Evolutionary conservation across 2,113 vertebrate genomes (phyloP).

Genomic region (Hemichromis elongatus): DNA sequence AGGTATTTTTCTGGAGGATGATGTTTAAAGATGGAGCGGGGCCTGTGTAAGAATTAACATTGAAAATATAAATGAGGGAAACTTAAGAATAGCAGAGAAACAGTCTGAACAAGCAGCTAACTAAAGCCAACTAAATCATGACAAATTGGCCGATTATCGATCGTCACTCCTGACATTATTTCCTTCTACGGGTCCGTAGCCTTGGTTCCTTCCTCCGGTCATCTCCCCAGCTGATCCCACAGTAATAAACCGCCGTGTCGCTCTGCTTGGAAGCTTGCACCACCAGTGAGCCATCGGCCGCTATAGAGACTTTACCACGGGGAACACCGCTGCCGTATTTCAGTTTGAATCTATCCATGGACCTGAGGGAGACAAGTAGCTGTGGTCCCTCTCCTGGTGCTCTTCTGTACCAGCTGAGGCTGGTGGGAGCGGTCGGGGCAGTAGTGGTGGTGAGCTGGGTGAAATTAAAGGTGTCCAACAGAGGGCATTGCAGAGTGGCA

Average conservation of each 20-base stretch:
- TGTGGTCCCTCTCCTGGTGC: not conserved
- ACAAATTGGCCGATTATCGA: not conserved
- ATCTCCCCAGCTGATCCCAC: not conserved
- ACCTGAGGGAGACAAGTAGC: conserved; percentile 1
- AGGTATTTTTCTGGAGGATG: not conserved
- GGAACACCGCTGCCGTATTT: not conserved
- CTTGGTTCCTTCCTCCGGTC: not conserved
- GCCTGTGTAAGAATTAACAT: not conserved
- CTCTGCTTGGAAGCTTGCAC: not conserved
- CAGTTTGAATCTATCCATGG: not conserved
- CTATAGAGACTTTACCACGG: not conserved
- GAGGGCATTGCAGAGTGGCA: conserved; percentile 36
- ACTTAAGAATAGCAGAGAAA: not conserved
- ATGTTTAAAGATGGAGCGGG: not conserved
- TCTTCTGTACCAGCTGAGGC: conserved; percentile 52
- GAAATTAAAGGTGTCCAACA: not conserved
- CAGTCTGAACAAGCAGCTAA: not conserved
- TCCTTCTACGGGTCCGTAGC: fast-evolving
- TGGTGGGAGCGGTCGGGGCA: fast-evolving
- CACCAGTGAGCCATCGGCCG: conserved; percentile 1
- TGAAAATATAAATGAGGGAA: not conserved
- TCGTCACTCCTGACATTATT: not conserved
- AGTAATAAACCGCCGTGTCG: conserved; percentile 40
- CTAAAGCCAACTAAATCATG: not conserved
- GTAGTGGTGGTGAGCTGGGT: not conserved